A percentile compares a stretch with the other conserved stretches of the same genome.
These are phyloP conservation scores for Celastrina argiolus DNA, from an alignment of 2,888 invertebrate genomes.

Conservation along the genomic window DNA sequence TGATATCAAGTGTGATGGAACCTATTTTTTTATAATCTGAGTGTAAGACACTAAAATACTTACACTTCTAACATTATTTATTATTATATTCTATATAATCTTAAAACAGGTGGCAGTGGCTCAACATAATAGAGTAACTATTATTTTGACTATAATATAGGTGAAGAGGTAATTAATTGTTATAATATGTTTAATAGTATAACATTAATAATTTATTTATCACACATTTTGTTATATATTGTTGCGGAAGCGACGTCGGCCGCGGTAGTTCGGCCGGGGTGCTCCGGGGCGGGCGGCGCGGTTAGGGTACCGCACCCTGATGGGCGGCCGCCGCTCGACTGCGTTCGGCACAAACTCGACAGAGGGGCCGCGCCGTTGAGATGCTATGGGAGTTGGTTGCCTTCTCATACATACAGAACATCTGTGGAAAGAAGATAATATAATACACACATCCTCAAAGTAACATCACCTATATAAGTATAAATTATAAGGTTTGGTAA, in stretches of 20 bases:
- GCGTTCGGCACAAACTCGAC: slow-evolving; percentile 57
- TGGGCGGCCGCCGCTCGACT: slow-evolving; percentile 41
- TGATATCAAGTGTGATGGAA: too few relatives aligned
- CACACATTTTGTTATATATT: background rate
- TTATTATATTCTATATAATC: background rate
- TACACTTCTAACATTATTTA: slow-evolving; percentile 1
- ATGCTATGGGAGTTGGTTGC: slow-evolving; percentile 41
- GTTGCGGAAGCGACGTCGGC: background rate
- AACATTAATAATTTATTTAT: background rate
- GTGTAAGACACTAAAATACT: background rate
- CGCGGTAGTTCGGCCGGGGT: slow-evolving; percentile 16
- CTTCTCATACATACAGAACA: slow-evolving; percentile 66
- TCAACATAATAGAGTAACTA: background rate
- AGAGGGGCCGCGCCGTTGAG: slow-evolving; percentile 41
- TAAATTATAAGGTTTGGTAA: too few relatives aligned
- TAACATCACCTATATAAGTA: too few relatives aligned
- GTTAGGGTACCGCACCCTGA: background rate
- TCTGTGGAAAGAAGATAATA: slow-evolving; percentile 38
- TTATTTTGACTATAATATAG: background rate
- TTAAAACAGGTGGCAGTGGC: background rate
- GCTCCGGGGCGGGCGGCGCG: background rate
- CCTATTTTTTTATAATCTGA: too few relatives aligned
- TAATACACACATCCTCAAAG: too few relatives aligned
- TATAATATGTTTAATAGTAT: background rate
- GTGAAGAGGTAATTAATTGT: background rate